Evolutionary conservation across 2,797 vertebrate genomes (phyloP).

Genomic region (Buceros bicornis): DNA sequence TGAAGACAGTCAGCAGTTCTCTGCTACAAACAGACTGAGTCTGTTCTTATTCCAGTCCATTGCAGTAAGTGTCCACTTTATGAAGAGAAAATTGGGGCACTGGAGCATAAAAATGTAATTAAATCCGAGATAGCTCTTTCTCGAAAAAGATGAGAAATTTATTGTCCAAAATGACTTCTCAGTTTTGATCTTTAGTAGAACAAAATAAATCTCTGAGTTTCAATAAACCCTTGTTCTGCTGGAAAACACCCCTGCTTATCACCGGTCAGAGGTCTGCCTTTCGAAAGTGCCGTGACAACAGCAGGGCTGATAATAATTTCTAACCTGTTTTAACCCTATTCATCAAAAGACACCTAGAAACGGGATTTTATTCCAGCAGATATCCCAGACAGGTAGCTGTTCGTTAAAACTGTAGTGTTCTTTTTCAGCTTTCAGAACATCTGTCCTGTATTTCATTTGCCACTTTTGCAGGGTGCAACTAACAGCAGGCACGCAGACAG

Average conservation of each 20-base stretch:
- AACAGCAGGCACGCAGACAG: slow-evolving; percentile 58
- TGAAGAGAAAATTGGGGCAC: not conserved
- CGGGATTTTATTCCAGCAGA: not conserved
- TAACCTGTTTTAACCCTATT: not conserved
- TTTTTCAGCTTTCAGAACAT: slow-evolving; percentile 40
- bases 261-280: not conserved
- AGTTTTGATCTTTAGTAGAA: not conserved
- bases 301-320: not conserved
- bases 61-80: not conserved
- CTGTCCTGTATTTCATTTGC: slow-evolving; percentile 51
- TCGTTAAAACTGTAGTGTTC: not conserved
- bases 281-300: not conserved
- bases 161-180: not conserved
- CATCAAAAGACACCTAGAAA: not conserved
- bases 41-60: not conserved
- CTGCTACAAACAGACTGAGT: not conserved
- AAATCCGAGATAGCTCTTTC: not conserved
- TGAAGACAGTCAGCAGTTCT: not conserved
- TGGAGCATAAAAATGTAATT: not conserved
- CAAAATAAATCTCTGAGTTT: not conserved
- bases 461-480: slow-evolving; percentile 57
- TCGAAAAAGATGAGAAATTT: not conserved
- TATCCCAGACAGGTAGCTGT: not conserved
- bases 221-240: not conserved
- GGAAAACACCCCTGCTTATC: slow-evolving; percentile 7